These are phyloP conservation scores for Agrochola macilenta DNA, from an alignment of 2,888 invertebrate species.

Conservation along the genomic window DNA sequence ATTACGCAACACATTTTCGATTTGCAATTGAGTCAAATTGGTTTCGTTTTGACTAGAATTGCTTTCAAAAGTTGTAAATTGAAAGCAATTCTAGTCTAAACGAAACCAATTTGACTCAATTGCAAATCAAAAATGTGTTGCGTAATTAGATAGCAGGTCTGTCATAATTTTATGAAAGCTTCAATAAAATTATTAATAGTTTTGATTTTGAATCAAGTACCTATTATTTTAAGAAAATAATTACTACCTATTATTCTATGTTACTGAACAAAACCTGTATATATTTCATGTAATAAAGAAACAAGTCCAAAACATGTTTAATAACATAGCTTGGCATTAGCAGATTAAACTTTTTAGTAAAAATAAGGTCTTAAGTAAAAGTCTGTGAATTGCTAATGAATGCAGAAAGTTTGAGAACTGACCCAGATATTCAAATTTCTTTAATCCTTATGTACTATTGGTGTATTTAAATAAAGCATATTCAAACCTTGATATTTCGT, in stretches of 20 bases:
- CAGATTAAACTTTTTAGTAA: neutral
- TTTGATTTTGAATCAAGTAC: neutral
- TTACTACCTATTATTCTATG: neutral
- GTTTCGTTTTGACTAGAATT: no score
- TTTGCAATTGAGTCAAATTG: no score
- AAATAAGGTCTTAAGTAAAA: slow-evolving; percentile 32
- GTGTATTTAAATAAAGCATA: neutral
- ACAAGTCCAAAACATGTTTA: neutral
- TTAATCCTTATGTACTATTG: neutral
- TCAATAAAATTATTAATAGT: no score
- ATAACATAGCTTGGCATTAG: neutral
- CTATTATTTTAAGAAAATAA: neutral
- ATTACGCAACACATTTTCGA: no score
- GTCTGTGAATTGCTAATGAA: neutral
- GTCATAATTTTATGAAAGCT: neutral
- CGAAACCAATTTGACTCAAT: no score
- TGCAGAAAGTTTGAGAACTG: slow-evolving; percentile 9
- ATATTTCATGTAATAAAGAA: neutral
- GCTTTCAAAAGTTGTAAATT: no score
- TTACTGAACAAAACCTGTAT: slow-evolving; percentile 5
- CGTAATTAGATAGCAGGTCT: no score
- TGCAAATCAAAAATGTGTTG: no score
- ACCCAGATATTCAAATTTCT: slow-evolving; percentile 8
- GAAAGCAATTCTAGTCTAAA: no score
- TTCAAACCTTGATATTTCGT: neutral